phyloP scores from a whole-genome alignment of 2,888 invertebrate species.

The Aspidiotus rigidus region DNA sequence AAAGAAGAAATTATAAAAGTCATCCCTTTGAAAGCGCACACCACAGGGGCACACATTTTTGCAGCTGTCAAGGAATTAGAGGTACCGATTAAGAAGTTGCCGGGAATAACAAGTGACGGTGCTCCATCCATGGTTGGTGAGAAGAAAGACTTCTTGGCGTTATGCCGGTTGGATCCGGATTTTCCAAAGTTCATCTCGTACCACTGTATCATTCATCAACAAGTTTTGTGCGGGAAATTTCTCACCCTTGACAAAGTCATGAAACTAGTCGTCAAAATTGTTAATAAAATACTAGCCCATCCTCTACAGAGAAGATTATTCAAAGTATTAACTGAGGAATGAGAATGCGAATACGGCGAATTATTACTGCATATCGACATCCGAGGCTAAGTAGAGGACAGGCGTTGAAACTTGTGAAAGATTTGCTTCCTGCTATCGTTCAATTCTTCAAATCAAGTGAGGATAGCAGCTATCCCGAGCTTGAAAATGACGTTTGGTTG shows the following conservation, averaged over 20 bases:
- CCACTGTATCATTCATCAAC: constrained; percentile 24
- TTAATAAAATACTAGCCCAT: constrained; percentile 14
- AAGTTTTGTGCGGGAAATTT: constrained; percentile 16
- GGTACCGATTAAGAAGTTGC: background rate
- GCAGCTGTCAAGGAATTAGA: background rate
- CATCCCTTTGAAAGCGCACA: constrained; percentile 15
- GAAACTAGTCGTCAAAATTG: constrained; percentile 15
- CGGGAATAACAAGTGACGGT: background rate
- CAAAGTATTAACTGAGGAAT: constrained; percentile 22
- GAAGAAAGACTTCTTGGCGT: background rate
- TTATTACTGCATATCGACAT: background rate
- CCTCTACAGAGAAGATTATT: constrained; percentile 13
- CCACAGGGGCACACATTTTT: background rate
- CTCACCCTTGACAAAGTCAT: background rate
- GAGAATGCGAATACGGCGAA: background rate
- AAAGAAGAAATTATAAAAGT: constrained; percentile 18
- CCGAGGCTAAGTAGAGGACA: too few species aligned
- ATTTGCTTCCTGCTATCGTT: too few species aligned
- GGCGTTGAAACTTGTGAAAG: too few species aligned
- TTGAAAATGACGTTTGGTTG: too few species aligned
- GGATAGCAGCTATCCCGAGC: too few species aligned
- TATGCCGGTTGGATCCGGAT: constrained; percentile 5
- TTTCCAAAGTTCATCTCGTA: constrained; percentile 18
- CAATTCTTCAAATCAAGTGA: too few species aligned
- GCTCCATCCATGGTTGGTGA: background rate